Evolutionary conservation across 1,140 invertebrate genomes (phyloP).

Genomic region (Lepidurus arcticus): DNA sequence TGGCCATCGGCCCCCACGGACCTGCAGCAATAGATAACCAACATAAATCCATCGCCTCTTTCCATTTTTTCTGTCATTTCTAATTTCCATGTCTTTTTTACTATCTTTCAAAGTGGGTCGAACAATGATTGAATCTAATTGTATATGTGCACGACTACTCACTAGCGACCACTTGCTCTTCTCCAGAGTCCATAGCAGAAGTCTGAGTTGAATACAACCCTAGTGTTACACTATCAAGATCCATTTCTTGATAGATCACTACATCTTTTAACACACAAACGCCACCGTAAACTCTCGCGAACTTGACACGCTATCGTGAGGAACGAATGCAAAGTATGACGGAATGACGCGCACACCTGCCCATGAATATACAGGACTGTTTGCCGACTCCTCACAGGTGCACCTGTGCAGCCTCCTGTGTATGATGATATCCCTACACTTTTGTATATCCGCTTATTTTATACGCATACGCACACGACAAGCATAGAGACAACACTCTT

Average conservation of each 20-base stretch:
- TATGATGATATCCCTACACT: neutral
- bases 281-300: neutral
- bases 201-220: neutral
- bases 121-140: too few species aligned
- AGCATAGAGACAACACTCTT: neutral
- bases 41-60: neutral
- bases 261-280: neutral
- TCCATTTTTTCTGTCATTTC: too few species aligned
- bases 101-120: too few species aligned
- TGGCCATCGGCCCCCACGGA: neutral
- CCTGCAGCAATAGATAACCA: neutral
- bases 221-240: neutral
- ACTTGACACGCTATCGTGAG: neutral
- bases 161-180: constrained; percentile 2
- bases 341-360: neutral
- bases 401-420: constrained; percentile 11
- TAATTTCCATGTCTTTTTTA: too few species aligned
- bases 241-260: neutral
- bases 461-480: neutral
- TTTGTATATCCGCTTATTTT: neutral
- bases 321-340: neutral
- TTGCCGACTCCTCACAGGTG: neutral
- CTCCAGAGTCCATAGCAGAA: neutral
- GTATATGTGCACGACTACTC: neutral
- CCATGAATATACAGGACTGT: neutral